Conservation (phyloP, 2,797 vertebrate genomes). For the Capromys pilorides region DNA sequence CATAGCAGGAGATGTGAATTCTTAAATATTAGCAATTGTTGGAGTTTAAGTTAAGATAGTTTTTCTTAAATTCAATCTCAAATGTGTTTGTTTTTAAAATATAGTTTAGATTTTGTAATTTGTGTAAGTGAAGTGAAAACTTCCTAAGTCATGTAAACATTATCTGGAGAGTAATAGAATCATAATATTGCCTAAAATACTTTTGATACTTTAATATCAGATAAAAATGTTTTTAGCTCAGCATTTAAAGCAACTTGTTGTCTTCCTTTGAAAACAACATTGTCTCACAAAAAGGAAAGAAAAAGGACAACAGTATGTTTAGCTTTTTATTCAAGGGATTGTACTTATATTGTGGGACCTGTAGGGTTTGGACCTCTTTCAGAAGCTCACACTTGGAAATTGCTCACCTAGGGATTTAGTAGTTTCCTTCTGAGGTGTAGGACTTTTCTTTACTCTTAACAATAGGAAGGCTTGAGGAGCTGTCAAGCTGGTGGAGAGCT, state of each 20-base stretch:
- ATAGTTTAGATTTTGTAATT: conserved; percentile 66
- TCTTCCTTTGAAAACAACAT: conserved; percentile 32
- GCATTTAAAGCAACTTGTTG: conserved; percentile 54
- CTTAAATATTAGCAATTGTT: conserved; percentile 63
- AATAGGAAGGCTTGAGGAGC: conserved; percentile 70
- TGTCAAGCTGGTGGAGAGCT: conserved; percentile 65
- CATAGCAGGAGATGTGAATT: conserved; percentile 26
- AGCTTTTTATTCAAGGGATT: conserved; percentile 47
- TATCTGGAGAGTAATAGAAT: conserved; percentile 68
- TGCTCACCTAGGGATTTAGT: conserved; percentile 60
- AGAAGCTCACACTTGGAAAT: conserved; percentile 58
- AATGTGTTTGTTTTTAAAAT: conserved; percentile 69
- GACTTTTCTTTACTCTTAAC: conserved; percentile 74
- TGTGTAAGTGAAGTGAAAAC: conserved; percentile 76
- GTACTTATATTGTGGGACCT: conserved; percentile 14
- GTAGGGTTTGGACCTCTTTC: conserved; percentile 27
- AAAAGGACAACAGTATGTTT: conserved; percentile 15
- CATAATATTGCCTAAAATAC: conserved; percentile 56
- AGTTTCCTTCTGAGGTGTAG: conserved; percentile 56
- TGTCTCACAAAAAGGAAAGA: not conserved
- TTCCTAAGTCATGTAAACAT: conserved; percentile 72
- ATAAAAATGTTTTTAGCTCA: conserved; percentile 38
- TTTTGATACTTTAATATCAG: conserved; percentile 68
- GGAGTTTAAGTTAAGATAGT: conserved; percentile 58
- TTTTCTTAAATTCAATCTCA: conserved; percentile 61